Conservation (phyloP, 2,797 vertebrate species). For the Cryptoprocta ferox region DNA sequence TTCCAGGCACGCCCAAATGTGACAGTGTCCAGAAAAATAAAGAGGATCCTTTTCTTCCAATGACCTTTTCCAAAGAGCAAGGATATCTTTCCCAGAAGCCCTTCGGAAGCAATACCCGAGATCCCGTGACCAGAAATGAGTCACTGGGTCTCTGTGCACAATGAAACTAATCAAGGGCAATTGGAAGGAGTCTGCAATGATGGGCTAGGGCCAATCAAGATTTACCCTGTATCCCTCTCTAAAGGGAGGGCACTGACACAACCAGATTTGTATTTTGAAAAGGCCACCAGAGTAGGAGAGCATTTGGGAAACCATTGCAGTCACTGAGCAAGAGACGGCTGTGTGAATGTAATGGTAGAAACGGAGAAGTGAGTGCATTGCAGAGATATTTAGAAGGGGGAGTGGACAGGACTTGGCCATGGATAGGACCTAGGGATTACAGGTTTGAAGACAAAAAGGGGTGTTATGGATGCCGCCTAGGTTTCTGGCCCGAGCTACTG, state of each 20-base stretch:
- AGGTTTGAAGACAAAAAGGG: neutral
- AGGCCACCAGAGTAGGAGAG: too few relatives aligned
- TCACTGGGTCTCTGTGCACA: neutral
- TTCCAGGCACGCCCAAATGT: neutral
- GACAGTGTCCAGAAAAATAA: neutral
- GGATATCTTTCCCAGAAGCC: neutral
- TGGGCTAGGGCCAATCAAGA: neutral
- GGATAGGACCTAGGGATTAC: neutral
- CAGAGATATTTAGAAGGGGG: neutral
- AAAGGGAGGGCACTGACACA: neutral
- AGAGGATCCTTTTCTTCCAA: neutral
- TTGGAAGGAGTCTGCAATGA: neutral
- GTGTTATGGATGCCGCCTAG: neutral
- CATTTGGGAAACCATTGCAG: neutral
- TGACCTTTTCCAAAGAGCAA: neutral
- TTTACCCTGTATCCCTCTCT: neutral
- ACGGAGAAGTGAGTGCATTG: neutral
- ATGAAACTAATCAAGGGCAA: neutral
- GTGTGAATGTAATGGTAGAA: neutral
- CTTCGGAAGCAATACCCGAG: neutral
- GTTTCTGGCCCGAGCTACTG: neutral
- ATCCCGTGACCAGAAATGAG: neutral
- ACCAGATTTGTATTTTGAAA: neutral
- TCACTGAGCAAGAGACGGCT: neutral
- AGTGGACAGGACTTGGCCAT: neutral